Base-by-base conservation (phyloP, 2,797 vertebrate genomes). In the Natrix natrix region DNA sequence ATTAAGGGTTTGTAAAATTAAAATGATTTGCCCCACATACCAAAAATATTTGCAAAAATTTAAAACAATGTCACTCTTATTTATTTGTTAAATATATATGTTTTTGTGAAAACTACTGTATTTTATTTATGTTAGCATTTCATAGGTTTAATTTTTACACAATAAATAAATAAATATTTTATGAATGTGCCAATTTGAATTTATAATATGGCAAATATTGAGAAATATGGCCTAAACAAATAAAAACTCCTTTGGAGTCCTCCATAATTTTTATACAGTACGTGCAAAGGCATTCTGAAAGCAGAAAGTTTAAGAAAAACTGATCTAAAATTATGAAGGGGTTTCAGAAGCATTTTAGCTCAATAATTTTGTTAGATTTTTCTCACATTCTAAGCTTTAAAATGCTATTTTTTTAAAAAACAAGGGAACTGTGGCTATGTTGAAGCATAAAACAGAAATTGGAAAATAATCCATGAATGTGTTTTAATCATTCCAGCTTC, bases 391-490 rank as follows among this genome's bases (percentile, higher is more conserved):
- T 63, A 87, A 54, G 37, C 20, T 83, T 28, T 12, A 66, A 48
- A 43, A 26, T 48, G 8, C 28, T 63, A 16, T 54, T 20, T 54
- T 20, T 59, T 0, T 90, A 12, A 48, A 2, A 94, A 74, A 57
- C 48, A 54, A 63, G 22, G 74, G 69, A 28, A 32, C n/a, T 32
- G 28, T 20, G 57, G 48, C 83, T 16, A n/a, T 60, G 13, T 24
- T 93, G 37, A 74, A 3, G 74, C 93, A 28, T 20, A 55, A 93
- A 95, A 86, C n/a, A 10, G 91, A 69, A 92, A 22, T 20, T 59
- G 60, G 24, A 61, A 43, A 22, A 12, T 0, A 20, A 56, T 20
- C n/a, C 14, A 83, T 61, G 43, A 87, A 54, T 8, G 16, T 28
- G 37, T 52, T n/a, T 87, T 57, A 87, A 28, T 6, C 20, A 87